Base-by-base conservation (phyloP, 30 jellyfish, hydroid and myxozoan genomes). In the Aurelia aurita complex sp. Pacific region DNA sequence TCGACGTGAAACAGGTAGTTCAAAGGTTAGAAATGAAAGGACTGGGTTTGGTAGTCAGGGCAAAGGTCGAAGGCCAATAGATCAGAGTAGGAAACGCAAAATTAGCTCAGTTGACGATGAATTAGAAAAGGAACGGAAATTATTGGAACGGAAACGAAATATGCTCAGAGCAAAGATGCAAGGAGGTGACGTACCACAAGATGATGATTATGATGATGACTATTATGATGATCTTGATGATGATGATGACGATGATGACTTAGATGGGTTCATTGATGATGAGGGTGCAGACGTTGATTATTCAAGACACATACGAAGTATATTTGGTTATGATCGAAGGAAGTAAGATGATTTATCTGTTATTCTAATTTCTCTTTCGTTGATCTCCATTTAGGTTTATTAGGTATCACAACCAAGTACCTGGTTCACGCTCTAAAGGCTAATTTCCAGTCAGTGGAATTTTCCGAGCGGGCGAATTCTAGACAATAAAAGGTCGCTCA, bases 251-350 rank as follows among this genome's bases (percentile, higher is more conserved):
- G 97, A 83, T 46, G 96, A 85, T 80, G 97, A 87, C 13, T 15
- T 89, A 85, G 97, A 81, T 51, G 98, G 80, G 63, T 94, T 94
- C 73, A 94, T 94, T 66, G 98, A 94, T 70, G 97, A 94, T 83
- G 80, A 68, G 51, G 98, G 79, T 16, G 89, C 72, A 6, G 78
- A 66, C 12, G 82, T 75, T 5, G 96, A 94, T 68, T 95, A 82
- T 32, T 94, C 98, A 3, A 82, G 68, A 40, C 89, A 94, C 81
- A 94, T 94, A 42, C 84, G 95, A 32, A 62, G 63, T 15, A 88
- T 94, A 72, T 94, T 94, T 80, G 97, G 97, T 23, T 94, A 94
- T 61, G 97, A 94, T 59, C 79, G 97, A 67, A 9, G 95, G 63
- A 86, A 82, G 98, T 93, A 92, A 55, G 90, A 13, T 32, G 2